Conservation (phyloP, 1,140 invertebrate species). For the Cydia fagiglandana region DNA sequence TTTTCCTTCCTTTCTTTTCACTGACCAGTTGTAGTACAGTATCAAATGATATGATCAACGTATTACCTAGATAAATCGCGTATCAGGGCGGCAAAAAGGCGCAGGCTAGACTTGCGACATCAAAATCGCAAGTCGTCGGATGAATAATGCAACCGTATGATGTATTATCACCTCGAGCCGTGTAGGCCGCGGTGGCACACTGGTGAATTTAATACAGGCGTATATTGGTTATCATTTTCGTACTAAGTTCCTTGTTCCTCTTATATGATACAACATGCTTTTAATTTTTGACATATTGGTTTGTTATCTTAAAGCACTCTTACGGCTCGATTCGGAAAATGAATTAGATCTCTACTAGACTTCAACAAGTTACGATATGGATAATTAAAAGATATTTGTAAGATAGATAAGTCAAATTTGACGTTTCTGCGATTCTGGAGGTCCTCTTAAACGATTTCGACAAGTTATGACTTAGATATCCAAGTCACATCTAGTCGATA, state of each 20-base stretch:
- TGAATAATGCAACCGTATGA: constrained; percentile 70
- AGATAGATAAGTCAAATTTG: too few species aligned
- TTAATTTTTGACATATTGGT: too few species aligned
- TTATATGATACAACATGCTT: neutral
- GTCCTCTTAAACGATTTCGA: too few species aligned
- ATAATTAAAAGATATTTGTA: too few species aligned
- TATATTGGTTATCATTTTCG: constrained; percentile 38
- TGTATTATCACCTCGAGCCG: constrained; percentile 53
- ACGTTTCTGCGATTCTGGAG: too few species aligned
- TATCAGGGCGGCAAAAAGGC: constrained; percentile 49
- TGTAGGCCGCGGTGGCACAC: constrained; percentile 38
- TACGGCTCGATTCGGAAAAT: too few species aligned
- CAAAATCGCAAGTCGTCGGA: constrained; percentile 58
- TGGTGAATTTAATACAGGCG: constrained; percentile 40
- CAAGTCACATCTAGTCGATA: too few species aligned
- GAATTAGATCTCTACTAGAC: too few species aligned
- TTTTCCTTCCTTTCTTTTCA: neutral
- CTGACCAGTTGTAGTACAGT: constrained; percentile 6
- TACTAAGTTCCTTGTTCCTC: constrained; percentile 13
- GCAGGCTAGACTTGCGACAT: constrained; percentile 58
- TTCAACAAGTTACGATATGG: too few species aligned
- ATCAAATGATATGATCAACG: constrained; percentile 44
- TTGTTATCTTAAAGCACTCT: too few species aligned
- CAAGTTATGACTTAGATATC: too few species aligned
- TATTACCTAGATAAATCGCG: constrained; percentile 18